Evolutionary conservation across 2,113 vertebrate species (phyloP).

Genomic region (Abramis brama): DNA sequence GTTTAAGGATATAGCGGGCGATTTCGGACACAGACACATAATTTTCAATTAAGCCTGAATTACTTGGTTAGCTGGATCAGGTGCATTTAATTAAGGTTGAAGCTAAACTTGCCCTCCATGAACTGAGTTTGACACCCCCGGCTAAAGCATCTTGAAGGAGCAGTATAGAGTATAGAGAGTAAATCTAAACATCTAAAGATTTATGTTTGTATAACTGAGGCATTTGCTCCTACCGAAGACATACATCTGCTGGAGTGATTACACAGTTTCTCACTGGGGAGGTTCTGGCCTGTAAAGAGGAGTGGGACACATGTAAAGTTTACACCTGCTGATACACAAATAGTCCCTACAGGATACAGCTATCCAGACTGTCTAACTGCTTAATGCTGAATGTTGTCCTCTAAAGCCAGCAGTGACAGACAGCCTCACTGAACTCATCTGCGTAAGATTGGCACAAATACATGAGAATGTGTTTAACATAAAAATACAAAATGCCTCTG

Average conservation of each 20-base stretch:
- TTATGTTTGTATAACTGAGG: not conserved
- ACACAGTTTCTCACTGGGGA: slow-evolving; percentile 18
- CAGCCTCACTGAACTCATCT: slow-evolving; percentile 22
- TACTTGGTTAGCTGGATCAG: too few species aligned
- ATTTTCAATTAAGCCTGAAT: not conserved
- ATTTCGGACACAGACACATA: too few species aligned
- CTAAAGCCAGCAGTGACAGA: slow-evolving; percentile 35
- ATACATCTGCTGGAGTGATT: slow-evolving; percentile 27
- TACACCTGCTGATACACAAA: slow-evolving; percentile 53
- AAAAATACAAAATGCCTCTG: too few species aligned
- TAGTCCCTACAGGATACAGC: slow-evolving; percentile 21
- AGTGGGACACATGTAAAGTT: slow-evolving; percentile 32
- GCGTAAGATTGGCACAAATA: not conserved
- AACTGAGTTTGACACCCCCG: not conserved
- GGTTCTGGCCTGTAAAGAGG: slow-evolving; percentile 27
- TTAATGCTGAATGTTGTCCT: slow-evolving; percentile 46
- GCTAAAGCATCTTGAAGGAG: not conserved
- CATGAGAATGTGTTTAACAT: too few species aligned
- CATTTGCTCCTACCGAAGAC: not conserved
- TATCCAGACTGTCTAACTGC: slow-evolving; percentile 35
- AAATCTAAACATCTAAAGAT: slow-evolving; percentile 26
- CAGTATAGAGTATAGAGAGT: not conserved
- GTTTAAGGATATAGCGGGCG: too few species aligned
- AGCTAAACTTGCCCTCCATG: too few species aligned
- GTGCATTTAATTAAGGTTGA: too few species aligned